Conservation (phyloP, 2,113 vertebrate species). For the Elephantulus edwardii region DNA sequence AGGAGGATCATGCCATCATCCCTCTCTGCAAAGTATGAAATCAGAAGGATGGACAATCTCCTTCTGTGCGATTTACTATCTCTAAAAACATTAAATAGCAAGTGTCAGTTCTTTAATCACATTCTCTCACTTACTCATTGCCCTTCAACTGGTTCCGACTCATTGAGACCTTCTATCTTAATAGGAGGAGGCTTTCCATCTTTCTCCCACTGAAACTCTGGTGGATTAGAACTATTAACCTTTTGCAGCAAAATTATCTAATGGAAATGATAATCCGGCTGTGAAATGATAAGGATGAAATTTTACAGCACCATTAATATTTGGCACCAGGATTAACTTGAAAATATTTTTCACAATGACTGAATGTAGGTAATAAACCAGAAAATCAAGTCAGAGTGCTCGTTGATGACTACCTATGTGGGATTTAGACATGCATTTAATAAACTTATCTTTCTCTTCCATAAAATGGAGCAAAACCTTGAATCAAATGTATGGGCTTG, state of each 20-base stretch:
- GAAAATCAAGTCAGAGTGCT: constrained; percentile 10
- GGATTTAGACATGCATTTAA: constrained; percentile 3
- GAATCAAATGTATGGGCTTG: too few relatives aligned
- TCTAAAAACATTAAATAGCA: constrained; percentile 53
- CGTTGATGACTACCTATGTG: neutral
- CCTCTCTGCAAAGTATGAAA: constrained; percentile 12
- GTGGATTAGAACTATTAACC: too few relatives aligned
- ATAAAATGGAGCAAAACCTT: too few relatives aligned
- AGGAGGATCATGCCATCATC: neutral
- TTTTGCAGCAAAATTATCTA: too few relatives aligned
- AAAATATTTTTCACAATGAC: constrained; percentile 19
- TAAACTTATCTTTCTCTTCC: constrained; percentile 22
- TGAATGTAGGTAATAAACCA: constrained; percentile 45
- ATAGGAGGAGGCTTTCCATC: too few relatives aligned
- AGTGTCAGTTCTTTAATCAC: constrained; percentile 48
- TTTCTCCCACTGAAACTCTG: too few relatives aligned
- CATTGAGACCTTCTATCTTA: too few relatives aligned
- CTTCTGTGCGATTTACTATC: too few relatives aligned
- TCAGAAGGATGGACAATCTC: too few relatives aligned
- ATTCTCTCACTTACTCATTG: too few relatives aligned
- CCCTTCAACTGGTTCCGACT: too few relatives aligned
- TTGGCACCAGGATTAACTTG: constrained; percentile 40
- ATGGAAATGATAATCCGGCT: constrained; percentile 55
- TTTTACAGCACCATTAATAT: constrained; percentile 30
- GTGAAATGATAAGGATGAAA: constrained; percentile 50